These are phyloP conservation scores for Onychorhynchus coronatus DNA, from an alignment of 2,113 vertebrate genomes.

Conservation along the genomic window DNA sequence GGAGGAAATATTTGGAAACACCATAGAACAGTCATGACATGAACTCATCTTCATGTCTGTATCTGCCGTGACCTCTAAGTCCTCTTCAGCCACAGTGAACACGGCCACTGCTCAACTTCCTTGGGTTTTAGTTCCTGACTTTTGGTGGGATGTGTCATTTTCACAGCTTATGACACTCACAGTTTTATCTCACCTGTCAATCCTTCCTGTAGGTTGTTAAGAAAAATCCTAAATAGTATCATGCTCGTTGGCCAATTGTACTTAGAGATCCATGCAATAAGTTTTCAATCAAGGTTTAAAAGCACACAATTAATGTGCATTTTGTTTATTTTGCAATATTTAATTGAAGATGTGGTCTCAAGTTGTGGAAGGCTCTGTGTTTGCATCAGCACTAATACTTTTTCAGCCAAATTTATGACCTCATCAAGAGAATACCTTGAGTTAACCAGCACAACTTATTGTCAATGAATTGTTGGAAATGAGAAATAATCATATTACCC, in stretches of 20 bases:
- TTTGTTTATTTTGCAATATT: not conserved
- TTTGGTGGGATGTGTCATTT: not conserved
- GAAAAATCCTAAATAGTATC: not conserved
- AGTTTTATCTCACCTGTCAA: not conserved
- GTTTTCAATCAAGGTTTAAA: not conserved
- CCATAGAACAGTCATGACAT: not conserved
- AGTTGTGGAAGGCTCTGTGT: not conserved
- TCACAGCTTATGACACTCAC: not conserved
- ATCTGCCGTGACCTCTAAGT: fast-evolving
- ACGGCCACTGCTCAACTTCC: fast-evolving
- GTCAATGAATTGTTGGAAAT: not conserved
- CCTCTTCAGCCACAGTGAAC: not conserved
- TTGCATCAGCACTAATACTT: not conserved
- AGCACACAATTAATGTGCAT: not conserved
- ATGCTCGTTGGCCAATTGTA: not conserved
- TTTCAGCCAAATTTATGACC: not conserved
- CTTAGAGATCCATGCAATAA: fast-evolving
- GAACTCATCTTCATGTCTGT: not conserved
- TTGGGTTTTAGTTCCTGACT: not conserved
- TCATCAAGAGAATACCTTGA: not conserved
- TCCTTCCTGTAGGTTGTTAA: not conserved
- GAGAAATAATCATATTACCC: not conserved
- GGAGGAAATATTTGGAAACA: not conserved
- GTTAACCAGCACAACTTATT: not conserved
- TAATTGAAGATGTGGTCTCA: not conserved